Percentiles rank a stretch among this genome's conserved stretches.
These are phyloP conservation scores for Agriotes lineatus DNA, from an alignment of 2,888 invertebrate genomes.

Conservation along the genomic window DNA sequence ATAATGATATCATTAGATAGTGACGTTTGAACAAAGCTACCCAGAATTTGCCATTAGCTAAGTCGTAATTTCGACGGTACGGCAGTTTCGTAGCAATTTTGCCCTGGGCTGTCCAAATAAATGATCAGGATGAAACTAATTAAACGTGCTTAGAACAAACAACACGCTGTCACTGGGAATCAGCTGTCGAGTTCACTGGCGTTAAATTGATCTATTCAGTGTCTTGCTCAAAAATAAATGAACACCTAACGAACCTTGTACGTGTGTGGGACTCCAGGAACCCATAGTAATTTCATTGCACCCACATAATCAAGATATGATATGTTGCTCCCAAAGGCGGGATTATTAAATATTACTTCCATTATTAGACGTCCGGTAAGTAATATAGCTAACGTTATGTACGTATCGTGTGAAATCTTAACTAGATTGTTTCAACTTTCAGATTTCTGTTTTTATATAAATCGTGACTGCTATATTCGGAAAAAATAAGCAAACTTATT, in stretches of 20 bases:
- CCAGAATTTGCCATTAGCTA: too few species aligned
- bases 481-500: too few species aligned
- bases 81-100: conserved; percentile 9
- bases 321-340: not conserved
- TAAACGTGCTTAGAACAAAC: conserved; percentile 36
- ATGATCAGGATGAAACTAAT: conserved; percentile 37
- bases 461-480: too few species aligned
- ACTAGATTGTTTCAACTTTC: too few species aligned
- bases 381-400: not conserved
- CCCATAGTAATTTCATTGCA: conserved; percentile 23
- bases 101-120: conserved; percentile 10
- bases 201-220: conserved; percentile 39
- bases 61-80: not conserved
- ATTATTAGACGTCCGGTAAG: too few species aligned
- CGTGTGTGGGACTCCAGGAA: conserved; percentile 25
- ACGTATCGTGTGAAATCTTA: too few species aligned
- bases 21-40: too few species aligned
- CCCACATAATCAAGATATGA: conserved; percentile 11
- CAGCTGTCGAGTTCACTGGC: conserved; percentile 35
- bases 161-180: conserved; percentile 25
- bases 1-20: too few species aligned
- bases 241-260: conserved; percentile 29
- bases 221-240: conserved; percentile 39
- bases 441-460: too few species aligned
- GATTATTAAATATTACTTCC: too few species aligned